Evolutionary conservation across 2,113 vertebrate genomes (phyloP).

Genomic region (Alethe castanea): DNA sequence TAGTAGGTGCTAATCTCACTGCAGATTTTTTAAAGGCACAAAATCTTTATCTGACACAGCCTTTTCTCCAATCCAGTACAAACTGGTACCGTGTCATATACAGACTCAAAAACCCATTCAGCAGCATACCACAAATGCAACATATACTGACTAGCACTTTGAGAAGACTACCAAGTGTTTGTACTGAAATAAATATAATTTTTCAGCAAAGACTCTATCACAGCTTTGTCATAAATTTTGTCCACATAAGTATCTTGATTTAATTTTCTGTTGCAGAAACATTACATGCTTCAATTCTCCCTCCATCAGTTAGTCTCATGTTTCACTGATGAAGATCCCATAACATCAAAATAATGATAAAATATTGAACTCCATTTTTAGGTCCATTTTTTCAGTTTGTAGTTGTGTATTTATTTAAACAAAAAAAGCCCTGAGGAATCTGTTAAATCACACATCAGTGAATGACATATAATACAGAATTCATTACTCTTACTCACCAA

Average conservation of each 20-base stretch:
- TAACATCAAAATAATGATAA: neutral
- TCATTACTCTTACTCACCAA: neutral
- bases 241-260: neutral
- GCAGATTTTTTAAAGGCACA: neutral
- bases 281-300: neutral
- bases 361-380: neutral
- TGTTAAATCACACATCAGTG: neutral
- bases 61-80: neutral
- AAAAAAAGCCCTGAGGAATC: conserved; percentile 26
- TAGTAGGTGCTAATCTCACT: neutral
- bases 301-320: neutral
- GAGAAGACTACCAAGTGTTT: neutral
- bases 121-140: neutral
- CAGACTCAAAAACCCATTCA: neutral
- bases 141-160: neutral
- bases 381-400: neutral
- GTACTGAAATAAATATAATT: neutral
- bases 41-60: neutral
- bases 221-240: neutral
- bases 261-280: neutral
- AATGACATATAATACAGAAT: neutral
- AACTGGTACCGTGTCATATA: neutral
- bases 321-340: neutral
- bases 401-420: neutral
- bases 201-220: neutral